phyloP scores from a whole-genome alignment of 2,797 vertebrate species.

The Dendrocincla tyrannina region DNA sequence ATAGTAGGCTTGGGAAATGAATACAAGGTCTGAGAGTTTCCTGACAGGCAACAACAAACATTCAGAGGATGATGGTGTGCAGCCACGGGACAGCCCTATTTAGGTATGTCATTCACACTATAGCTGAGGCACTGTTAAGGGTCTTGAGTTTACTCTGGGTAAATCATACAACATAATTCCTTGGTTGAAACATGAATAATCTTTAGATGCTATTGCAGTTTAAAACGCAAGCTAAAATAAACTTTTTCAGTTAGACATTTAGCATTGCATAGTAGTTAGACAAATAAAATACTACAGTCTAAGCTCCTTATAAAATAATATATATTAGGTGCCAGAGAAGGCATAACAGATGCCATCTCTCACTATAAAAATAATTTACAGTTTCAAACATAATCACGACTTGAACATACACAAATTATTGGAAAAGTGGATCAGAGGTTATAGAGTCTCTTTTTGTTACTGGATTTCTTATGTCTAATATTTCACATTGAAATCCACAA shows the following conservation, averaged over 20 bases:
- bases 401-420: constrained; percentile 38
- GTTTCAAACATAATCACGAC: constrained; percentile 19
- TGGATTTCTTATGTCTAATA: constrained; percentile 7
- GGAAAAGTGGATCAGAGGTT: constrained; percentile 20
- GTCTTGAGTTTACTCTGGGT: constrained; percentile 46
- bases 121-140: constrained; percentile 61
- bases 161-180: constrained; percentile 71
- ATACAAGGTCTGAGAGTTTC: not conserved
- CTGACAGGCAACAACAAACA: constrained; percentile 52
- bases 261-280: constrained; percentile 45
- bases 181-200: constrained; percentile 67
- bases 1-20: not conserved
- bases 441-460: constrained; percentile 22
- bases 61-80: constrained; percentile 62
- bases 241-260: constrained; percentile 68
- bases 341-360: constrained; percentile 61
- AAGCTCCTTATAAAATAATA: constrained; percentile 43
- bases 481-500: not conserved
- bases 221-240: constrained; percentile 77
- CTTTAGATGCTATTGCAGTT: constrained; percentile 54
- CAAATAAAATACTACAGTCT: constrained; percentile 62
- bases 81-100: constrained; percentile 64
- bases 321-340: constrained; percentile 58
- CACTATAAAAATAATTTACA: constrained; percentile 58
- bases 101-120: constrained; percentile 79